Base-by-base conservation (phyloP, 2,888 invertebrate species). In the Gonocerus acuteangulatus region DNA sequence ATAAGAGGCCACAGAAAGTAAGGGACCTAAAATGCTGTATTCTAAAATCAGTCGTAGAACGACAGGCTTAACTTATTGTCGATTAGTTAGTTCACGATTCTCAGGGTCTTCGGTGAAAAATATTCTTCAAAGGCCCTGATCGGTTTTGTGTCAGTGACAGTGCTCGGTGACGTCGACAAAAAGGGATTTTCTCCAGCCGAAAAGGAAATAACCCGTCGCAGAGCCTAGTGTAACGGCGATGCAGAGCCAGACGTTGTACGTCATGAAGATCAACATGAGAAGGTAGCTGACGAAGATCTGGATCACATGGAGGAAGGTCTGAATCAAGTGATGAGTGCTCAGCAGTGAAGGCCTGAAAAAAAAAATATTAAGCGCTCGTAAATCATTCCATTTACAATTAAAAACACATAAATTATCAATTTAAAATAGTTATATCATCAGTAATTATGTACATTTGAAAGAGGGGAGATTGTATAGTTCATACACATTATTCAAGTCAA, bases 231-330 rank as follows among this genome's bases (percentile, higher is more conserved):
- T 87, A 1, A 95, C 89, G 0, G 93, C 90, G 49, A 90, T 73
- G 74, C 94, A 94, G 62, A 96, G 80, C 91, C 93, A 95, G 16
- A 87, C 85, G 73, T 95, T 95, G 81, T 92, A 95, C 1, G 95
- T 95, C 95, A 95, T 95, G 74, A 95, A 95, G 69, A 95, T 89
- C 74, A 95, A 78, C 95, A 95, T 95, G 52, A 95, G 80, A 76
- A 94, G 86, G 76, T 95, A 95, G 68, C 93, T 91, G 65, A 95
- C 78, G 62, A 91, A 81, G 71, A 95, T 89, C 77, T 95, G 95
- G 18, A 95, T 71, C 65, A 93, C 85, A 73, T 95, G 95, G 16
- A 95, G 81, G 51, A 85, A 75, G 15, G 95, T 94, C 76, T 95
- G 95, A 75, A 86, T 84, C 60, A 82, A 80, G 74, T 95, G 95